A percentile compares a stretch with the other conserved stretches of the same genome.
phyloP scores from a whole-genome alignment of 1,140 invertebrate species.

The Meloidogyne chitwoodi region DNA sequence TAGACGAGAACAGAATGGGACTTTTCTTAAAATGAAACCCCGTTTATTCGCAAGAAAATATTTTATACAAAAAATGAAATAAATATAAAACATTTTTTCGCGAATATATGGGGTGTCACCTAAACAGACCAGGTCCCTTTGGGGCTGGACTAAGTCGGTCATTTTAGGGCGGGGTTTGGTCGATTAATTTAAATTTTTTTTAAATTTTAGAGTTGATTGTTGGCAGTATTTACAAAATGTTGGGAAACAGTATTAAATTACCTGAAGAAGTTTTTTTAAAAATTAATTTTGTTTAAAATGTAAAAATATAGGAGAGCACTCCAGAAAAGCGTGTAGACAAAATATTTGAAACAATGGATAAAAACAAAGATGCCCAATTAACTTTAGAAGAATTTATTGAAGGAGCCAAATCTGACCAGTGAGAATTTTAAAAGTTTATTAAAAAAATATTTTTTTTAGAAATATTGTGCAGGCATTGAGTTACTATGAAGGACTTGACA shows the following conservation, averaged over 20 bases:
- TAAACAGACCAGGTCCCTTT: too few relatives aligned
- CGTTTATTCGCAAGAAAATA: too few relatives aligned
- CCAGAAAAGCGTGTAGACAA: constrained; percentile 86
- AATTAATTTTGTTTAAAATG: background rate
- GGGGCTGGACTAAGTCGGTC: too few relatives aligned
- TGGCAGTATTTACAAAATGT: constrained; percentile 97
- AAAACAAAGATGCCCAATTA: background rate
- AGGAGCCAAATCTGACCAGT: constrained; percentile 1
- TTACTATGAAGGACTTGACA: constrained; percentile 12
- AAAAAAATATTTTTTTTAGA: background rate
- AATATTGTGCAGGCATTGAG: constrained; percentile 2
- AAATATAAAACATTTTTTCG: too few relatives aligned
- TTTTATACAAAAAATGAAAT: too few relatives aligned
- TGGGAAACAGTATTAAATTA: constrained; percentile 62
- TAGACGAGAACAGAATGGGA: too few relatives aligned
- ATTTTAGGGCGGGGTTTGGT: background rate
- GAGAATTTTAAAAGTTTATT: background rate
- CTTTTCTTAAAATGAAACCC: too few relatives aligned
- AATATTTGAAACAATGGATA: constrained; percentile 67
- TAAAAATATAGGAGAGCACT: constrained; percentile 61
- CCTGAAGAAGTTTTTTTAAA: constrained; percentile 69
- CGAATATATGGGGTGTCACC: too few relatives aligned
- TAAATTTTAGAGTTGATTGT: constrained; percentile 73
- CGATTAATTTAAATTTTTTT: background rate
- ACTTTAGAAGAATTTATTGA: constrained; percentile 3